Percentiles rank a stretch among this genome's conserved stretches.
Conservation (phyloP, 2,113 vertebrate genomes). For the Myiopsitta monachus region DNA sequence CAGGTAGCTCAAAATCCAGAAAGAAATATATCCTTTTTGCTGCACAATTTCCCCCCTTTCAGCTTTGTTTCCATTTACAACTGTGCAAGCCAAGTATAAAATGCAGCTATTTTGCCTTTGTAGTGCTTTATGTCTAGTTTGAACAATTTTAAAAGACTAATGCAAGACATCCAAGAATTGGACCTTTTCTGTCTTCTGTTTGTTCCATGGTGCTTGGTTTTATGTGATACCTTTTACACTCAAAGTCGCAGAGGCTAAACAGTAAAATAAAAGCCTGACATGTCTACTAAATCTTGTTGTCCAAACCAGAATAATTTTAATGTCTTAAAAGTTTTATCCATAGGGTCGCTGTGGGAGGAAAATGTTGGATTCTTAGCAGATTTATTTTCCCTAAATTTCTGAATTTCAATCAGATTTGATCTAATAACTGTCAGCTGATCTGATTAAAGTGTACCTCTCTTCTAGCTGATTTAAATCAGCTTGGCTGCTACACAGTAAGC, state of each 20-base stretch:
- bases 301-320: background rate
- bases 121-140: background rate
- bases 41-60: background rate
- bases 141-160: background rate
- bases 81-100: background rate
- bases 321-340: slow-evolving; percentile 12
- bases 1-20: background rate
- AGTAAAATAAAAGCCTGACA: slow-evolving; percentile 29
- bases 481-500: slow-evolving; percentile 45
- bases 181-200: background rate
- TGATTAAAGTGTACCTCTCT: slow-evolving; percentile 56
- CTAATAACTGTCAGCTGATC: slow-evolving; percentile 63
- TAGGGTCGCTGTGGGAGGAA: background rate
- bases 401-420: slow-evolving; percentile 45
- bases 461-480: slow-evolving; percentile 60
- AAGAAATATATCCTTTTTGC: background rate
- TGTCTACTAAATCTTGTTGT: slow-evolving; percentile 39
- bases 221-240: background rate
- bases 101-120: background rate
- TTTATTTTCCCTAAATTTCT: slow-evolving; percentile 49
- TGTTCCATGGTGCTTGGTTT: background rate
- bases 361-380: background rate
- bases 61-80: background rate
- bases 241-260: slow-evolving; percentile 6
- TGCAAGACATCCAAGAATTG: background rate